Evolutionary conservation across 2,888 invertebrate species (phyloP).

Genomic region (Acanthosepion pharaonis): DNA sequence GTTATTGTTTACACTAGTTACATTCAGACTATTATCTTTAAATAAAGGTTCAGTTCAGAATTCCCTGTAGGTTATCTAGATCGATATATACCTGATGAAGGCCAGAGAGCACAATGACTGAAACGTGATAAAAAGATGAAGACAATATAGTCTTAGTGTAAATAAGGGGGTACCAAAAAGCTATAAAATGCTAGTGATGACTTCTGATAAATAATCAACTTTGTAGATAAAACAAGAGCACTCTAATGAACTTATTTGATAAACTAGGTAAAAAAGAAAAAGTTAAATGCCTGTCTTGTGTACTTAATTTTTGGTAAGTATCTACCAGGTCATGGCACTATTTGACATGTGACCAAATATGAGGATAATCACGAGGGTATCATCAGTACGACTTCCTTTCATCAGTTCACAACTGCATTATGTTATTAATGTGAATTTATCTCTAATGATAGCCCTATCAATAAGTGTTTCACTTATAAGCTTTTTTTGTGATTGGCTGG

Average conservation of each 20-base stretch:
- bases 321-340: background rate
- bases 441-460: constrained; percentile 6
- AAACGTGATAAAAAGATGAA: no score
- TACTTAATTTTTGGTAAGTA: constrained; percentile 2
- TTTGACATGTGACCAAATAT: background rate
- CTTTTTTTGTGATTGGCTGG: background rate
- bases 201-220: background rate
- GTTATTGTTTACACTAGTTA: no score
- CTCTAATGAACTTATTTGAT: background rate
- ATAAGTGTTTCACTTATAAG: background rate
- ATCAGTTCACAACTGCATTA: background rate
- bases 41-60: no score
- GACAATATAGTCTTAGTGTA: no score
- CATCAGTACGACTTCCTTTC: background rate
- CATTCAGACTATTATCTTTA: no score
- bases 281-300: background rate
- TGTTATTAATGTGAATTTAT: constrained; percentile 21
- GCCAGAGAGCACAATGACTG: no score
- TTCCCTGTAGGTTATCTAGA: no score
- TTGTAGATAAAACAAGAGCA: background rate
- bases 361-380: background rate
- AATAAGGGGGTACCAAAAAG: background rate
- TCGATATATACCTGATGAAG: no score
- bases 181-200: background rate
- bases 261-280: background rate